These are phyloP conservation scores for Misgurnus mizolepis DNA, from an alignment of 2,113 vertebrate species.

Conservation along the genomic window DNA sequence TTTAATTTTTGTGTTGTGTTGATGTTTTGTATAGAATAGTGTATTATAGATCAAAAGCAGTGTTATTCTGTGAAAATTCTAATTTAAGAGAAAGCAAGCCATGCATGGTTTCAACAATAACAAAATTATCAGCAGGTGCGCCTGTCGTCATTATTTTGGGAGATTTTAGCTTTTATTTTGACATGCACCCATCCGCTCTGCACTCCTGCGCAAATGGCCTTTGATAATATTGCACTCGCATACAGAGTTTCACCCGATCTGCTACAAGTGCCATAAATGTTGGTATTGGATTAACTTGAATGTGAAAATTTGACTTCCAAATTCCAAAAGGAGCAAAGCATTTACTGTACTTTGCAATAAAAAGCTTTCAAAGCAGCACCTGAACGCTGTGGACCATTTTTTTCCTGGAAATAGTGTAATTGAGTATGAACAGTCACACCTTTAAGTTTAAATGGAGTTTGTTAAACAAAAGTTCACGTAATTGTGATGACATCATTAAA, in stretches of 20 bases:
- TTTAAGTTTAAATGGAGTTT: no score
- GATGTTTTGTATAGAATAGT: slow-evolving; percentile 79
- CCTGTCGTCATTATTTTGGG: slow-evolving; percentile 61
- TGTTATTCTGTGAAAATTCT: slow-evolving; percentile 84
- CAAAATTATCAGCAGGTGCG: slow-evolving; percentile 47
- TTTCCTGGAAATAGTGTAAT: not conserved
- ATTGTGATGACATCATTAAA: no score
- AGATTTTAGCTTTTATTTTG: slow-evolving; percentile 62
- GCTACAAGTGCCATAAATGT: slow-evolving; percentile 65
- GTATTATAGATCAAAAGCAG: slow-evolving; percentile 84
- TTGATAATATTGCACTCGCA: slow-evolving; percentile 64
- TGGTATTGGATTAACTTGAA: slow-evolving; percentile 58
- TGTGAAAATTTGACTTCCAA: slow-evolving; percentile 69
- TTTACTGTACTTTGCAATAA: slow-evolving; percentile 78
- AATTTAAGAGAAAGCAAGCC: slow-evolving; percentile 85
- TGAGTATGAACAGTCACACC: not conserved
- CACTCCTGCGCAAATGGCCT: slow-evolving; percentile 64
- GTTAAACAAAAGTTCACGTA: no score
- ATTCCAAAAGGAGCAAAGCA: slow-evolving; percentile 72
- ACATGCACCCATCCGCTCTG: slow-evolving; percentile 57
- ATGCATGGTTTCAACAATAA: slow-evolving; percentile 72
- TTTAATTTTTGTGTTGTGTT: slow-evolving; percentile 64
- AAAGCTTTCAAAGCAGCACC: slow-evolving; percentile 72
- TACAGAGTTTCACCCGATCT: slow-evolving; percentile 38
- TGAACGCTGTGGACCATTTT: slow-evolving; percentile 3